Base-by-base conservation (phyloP, 2,797 vertebrate genomes). In the Kryptolebias ocellatus region DNA sequence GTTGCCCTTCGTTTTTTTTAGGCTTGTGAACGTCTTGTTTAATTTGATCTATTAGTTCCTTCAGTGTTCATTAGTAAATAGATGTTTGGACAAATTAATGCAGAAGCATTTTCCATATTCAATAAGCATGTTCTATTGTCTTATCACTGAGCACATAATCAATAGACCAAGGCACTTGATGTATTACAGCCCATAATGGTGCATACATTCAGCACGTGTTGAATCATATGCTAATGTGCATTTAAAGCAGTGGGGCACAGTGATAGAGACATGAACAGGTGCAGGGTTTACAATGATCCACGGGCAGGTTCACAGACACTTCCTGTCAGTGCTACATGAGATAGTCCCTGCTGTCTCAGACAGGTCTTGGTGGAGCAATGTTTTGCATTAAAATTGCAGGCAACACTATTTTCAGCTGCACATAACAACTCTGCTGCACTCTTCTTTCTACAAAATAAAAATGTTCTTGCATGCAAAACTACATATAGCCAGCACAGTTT, bases 311-410 rank as follows among this genome's bases (percentile, higher is more conserved):
- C 81, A 83, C 87, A 90, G 86, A 88, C 82, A 79, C 78, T 83
- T 78, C 64, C 81, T 83, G 83, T 88, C 88, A 88, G 73, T 39
- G 66, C 76, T 80, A 85, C 87, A 83, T 76, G 74, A 89, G 86
- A 86, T 73, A 74, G 81, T 83, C 83, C 76, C 80, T 85, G 84
- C 88, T 83, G 87, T 89, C 84, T 87, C 74, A 80, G 83, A 83
- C 89, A 88, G 85, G 83, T 82, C 88, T 85, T 74, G 71, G 83
- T 67, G 80, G 49, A 87, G 79, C 83, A 66, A 76, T 83, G 85
- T 76, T 80, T 80, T 78, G 88, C 90, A 92, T 94, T 87, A 83
- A 88, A 87, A 91, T 90, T 81, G 77, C 84, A 86, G 76, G 76
- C 79, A 85, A 74, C 72, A 50, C 77, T 62, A 70, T 53, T 68